These are phyloP conservation scores for Hippolais icterina DNA, from an alignment of 2,113 vertebrate species.

Conservation along the genomic window DNA sequence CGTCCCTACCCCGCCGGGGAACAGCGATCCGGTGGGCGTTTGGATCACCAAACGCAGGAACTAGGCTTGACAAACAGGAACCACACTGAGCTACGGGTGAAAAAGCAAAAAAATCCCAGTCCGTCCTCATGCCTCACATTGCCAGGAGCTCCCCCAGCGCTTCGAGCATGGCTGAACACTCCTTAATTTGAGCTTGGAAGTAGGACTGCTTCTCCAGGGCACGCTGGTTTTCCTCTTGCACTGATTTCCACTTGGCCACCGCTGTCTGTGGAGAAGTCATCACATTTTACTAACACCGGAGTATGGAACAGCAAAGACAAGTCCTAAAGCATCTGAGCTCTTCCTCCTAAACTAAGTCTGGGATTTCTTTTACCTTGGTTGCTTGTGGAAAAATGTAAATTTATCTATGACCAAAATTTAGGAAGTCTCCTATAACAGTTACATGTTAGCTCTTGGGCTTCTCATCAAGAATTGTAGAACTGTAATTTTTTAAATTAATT, in stretches of 20 bases:
- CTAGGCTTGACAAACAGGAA: background rate
- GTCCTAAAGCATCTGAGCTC: background rate
- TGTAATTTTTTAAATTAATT: background rate
- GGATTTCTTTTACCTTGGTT: background rate
- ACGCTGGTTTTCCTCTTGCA: background rate
- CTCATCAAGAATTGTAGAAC: background rate
- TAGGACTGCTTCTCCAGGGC: constrained; percentile 62
- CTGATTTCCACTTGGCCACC: constrained; percentile 51
- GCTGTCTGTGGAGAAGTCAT: constrained; percentile 40
- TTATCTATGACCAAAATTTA: background rate
- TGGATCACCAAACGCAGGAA: accelerated
- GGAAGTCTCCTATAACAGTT: background rate
- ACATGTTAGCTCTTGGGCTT: background rate
- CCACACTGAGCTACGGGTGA: accelerated
- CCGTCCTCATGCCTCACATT: constrained; percentile 8
- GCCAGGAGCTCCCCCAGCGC: constrained; percentile 55
- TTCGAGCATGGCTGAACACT: background rate
- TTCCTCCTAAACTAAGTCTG: background rate
- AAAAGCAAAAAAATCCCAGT: background rate
- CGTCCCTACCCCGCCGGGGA: no score
- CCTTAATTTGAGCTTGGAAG: constrained; percentile 33
- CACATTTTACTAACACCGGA: background rate
- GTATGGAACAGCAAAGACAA: background rate
- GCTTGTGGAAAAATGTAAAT: background rate
- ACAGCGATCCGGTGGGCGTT: background rate